phyloP scores from a whole-genome alignment of 2,888 invertebrate genomes.

The Ephialtes manifestator region DNA sequence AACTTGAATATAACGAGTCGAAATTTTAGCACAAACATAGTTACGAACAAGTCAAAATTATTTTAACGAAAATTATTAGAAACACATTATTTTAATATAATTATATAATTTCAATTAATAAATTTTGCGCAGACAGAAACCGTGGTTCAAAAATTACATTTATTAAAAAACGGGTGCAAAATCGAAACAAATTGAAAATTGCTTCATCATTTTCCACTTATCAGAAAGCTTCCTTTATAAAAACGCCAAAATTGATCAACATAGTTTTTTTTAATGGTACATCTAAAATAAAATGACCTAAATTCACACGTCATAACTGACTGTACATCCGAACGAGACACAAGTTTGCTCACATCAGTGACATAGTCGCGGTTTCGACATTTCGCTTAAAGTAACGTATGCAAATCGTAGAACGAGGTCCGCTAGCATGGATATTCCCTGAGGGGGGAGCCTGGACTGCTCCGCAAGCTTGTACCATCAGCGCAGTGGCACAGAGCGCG shows the following conservation, averaged over 20 bases:
- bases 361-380: constrained; percentile 64
- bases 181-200: no score
- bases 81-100: no score
- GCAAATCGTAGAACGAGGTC: constrained; percentile 69
- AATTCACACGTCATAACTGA: not conserved
- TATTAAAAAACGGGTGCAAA: no score
- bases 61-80: no score
- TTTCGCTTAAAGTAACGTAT: constrained; percentile 72
- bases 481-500: constrained; percentile 19
- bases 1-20: no score
- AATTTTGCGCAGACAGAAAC: no score
- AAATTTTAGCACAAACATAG: no score
- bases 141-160: no score
- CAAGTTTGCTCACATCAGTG: constrained; percentile 33
- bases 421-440: constrained; percentile 60
- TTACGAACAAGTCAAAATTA: no score
- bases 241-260: not conserved
- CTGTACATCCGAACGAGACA: constrained; percentile 31
- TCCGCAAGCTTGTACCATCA: constrained; percentile 45
- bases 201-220: not conserved
- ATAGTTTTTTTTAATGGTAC: not conserved
- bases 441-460: constrained; percentile 23
- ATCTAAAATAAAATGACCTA: not conserved
- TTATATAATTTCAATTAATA: no score
- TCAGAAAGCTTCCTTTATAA: not conserved